phyloP scores from a whole-genome alignment of 2,888 invertebrate genomes.

The Lasiommata megera region DNA sequence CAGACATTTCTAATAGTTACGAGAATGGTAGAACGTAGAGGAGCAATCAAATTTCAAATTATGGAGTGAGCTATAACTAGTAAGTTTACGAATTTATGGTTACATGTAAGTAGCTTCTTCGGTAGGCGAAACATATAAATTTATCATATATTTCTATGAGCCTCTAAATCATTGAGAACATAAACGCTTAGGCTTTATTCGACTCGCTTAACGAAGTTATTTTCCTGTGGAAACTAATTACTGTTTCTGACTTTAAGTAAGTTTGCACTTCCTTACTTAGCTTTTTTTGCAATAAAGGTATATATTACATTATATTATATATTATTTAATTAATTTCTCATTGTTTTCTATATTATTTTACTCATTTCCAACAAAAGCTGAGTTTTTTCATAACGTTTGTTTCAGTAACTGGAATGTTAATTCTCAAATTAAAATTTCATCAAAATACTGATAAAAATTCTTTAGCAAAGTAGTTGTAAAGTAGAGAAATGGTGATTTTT shows the following conservation, averaged over 20 bases:
- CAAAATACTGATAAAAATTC: no score
- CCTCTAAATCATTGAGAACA: slow-evolving; percentile 3
- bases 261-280: neutral
- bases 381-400: no score
- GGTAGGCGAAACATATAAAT: slow-evolving; percentile 18
- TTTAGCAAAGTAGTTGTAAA: no score
- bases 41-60: slow-evolving; percentile 13
- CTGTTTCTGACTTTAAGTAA: neutral
- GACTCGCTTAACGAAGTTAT: neutral
- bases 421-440: no score
- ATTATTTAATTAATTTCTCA: no score
- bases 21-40: neutral
- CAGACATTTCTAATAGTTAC: neutral
- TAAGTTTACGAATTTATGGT: slow-evolving; percentile 12
- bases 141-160: slow-evolving; percentile 16
- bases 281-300: neutral
- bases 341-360: no score
- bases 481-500: no score
- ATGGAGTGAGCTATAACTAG: slow-evolving; percentile 11
- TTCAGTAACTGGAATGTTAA: no score
- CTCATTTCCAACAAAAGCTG: no score
- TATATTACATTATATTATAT: no score
- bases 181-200: neutral
- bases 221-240: slow-evolving; percentile 6
- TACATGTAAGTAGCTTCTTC: slow-evolving; percentile 13